Percentiles rank a stretch among this genome's conserved stretches.
phyloP scores from a whole-genome alignment of 1,140 invertebrate species.

The Globodera ellingtonae region DNA sequence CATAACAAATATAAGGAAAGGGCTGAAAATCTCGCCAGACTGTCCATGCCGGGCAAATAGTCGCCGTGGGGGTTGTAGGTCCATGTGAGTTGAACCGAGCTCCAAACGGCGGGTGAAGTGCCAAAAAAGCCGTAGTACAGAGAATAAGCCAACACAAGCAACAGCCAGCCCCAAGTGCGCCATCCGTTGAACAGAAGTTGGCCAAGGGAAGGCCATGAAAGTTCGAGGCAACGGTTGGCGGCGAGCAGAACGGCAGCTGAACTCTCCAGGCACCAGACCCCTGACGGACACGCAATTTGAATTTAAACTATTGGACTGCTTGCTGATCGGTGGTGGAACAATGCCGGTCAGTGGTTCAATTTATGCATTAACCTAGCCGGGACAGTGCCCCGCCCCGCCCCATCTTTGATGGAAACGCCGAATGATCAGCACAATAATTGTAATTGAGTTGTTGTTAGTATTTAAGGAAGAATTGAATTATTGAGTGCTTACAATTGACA shows the following conservation, averaged over 20 bases:
- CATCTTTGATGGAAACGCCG: too few relatives aligned
- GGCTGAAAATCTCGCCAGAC: neutral
- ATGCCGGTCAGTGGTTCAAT: too few relatives aligned
- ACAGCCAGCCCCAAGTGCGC: neutral
- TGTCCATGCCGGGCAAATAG: neutral
- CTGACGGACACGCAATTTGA: neutral
- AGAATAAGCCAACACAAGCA: neutral
- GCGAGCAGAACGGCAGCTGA: neutral
- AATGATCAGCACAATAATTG: too few relatives aligned
- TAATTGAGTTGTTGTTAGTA: too few relatives aligned
- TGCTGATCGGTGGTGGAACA: too few relatives aligned
- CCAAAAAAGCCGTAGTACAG: neutral
- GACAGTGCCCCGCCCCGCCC: too few relatives aligned
- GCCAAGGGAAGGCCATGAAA: neutral
- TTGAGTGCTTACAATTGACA: neutral
- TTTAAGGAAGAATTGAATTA: too few relatives aligned
- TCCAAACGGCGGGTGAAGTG: conserved; percentile 3
- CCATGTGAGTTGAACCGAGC: neutral
- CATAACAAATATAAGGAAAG: neutral
- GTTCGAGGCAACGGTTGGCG: neutral
- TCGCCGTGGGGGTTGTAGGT: conserved; percentile 3
- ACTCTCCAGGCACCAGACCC: neutral
- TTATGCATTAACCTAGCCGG: too few relatives aligned
- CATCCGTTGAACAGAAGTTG: conserved; percentile 6
- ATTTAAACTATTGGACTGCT: neutral